phyloP scores from a whole-genome alignment of 1,140 invertebrate species.

The Bombus balteatus region DNA sequence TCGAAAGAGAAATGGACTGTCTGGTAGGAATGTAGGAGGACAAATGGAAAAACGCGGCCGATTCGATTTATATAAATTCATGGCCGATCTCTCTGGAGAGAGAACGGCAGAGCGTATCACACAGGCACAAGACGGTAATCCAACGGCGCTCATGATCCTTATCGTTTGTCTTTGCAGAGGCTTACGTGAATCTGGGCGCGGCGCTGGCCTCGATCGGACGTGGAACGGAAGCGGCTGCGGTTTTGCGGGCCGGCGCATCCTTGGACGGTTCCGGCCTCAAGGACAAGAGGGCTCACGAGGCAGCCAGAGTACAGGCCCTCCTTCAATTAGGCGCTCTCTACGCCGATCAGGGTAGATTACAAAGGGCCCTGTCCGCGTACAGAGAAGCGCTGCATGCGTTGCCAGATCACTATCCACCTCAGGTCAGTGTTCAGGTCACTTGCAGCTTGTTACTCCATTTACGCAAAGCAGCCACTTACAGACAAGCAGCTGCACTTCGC shows the following conservation, averaged over 20 bases:
- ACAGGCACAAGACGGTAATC: not conserved
- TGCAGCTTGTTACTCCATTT: conserved; percentile 56
- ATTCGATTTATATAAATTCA: conserved; percentile 39
- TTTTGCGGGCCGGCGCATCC: conserved; percentile 91
- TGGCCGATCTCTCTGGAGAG: not conserved
- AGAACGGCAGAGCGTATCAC: too few species aligned
- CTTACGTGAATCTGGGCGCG: conserved; percentile 96
- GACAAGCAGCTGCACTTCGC: not conserved
- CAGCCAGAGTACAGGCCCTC: conserved; percentile 94
- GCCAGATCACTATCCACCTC: conserved; percentile 91
- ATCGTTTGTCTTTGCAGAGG: conserved; percentile 88
- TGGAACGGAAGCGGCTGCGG: conserved; percentile 91
- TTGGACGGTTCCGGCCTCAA: conserved; percentile 94
- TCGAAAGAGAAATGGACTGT: conserved; percentile 12
- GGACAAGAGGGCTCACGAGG: conserved; percentile 94
- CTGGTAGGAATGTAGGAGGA: not conserved
- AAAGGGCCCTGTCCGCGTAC: conserved; percentile 94
- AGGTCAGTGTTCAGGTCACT: conserved; percentile 83
- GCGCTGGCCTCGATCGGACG: conserved; percentile 92
- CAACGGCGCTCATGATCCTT: conserved; percentile 48
- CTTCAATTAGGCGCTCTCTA: conserved; percentile 95
- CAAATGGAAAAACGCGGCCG: not conserved
- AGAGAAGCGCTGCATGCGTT: conserved; percentile 92
- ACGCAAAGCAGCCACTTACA: conserved; percentile 18
- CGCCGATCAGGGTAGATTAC: conserved; percentile 92